Conservation (phyloP, 2,888 invertebrate species). For the Heliconius ethilla region DNA sequence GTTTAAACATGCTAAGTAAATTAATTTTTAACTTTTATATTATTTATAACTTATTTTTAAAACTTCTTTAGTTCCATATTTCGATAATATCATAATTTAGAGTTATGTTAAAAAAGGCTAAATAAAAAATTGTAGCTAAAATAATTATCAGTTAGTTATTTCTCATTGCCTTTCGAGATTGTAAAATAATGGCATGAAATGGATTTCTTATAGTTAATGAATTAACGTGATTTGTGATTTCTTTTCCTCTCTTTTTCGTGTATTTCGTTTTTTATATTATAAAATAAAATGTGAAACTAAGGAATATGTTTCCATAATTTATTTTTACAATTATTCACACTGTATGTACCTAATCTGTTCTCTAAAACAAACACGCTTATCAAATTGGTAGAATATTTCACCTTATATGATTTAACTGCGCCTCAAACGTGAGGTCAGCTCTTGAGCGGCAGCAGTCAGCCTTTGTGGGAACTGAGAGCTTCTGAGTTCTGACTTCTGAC, state of each 20-base stretch:
- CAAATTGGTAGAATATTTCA: not conserved
- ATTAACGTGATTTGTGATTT: not conserved
- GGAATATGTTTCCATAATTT: not conserved
- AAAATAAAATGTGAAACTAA: not conserved
- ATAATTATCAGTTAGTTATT: not conserved
- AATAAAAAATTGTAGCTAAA: not conserved
- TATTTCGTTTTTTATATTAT: not conserved
- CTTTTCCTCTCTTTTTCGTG: not conserved
- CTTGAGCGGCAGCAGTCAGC: slow-evolving; percentile 14
- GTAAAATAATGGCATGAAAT: slow-evolving; percentile 8
- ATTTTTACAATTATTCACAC: not conserved
- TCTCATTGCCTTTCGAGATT: not conserved
- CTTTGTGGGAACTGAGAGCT: slow-evolving; percentile 3
- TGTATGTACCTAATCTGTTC: not conserved
- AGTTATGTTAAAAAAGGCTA: not conserved
- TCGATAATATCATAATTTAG: not conserved
- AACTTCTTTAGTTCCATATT: not conserved
- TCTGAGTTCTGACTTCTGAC: not conserved
- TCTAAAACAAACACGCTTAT: not conserved
- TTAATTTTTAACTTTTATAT: not conserved
- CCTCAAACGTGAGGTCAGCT: slow-evolving; percentile 2
- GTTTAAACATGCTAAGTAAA: not conserved
- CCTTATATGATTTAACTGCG: not conserved
- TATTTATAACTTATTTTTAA: not conserved
- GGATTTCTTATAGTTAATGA: not conserved